Evolutionary conservation across 2,113 vertebrate species (phyloP).

Genomic region (Nannospalax galili): DNA sequence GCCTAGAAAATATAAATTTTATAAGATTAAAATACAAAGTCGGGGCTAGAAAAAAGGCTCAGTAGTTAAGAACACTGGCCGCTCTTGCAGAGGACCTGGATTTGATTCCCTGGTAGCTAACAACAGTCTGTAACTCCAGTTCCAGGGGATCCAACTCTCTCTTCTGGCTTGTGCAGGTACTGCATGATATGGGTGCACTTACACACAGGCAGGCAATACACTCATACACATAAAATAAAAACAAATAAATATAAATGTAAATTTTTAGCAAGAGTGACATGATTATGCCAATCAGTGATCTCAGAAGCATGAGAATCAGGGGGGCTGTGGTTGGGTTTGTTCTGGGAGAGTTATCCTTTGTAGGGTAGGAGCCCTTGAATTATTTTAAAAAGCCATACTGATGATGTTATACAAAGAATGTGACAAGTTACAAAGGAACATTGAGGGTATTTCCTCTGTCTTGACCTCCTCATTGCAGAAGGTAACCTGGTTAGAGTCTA

Average conservation of each 20-base stretch:
- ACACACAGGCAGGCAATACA: too few relatives aligned
- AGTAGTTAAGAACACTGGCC: too few relatives aligned
- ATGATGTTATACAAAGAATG: not conserved
- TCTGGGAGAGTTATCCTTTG: not conserved
- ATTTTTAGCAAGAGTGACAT: not conserved
- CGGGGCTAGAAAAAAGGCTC: too few relatives aligned
- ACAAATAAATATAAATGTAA: too few relatives aligned
- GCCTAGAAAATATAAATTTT: not conserved
- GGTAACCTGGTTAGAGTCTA: not conserved
- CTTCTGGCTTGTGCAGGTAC: too few relatives aligned
- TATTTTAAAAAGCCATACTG: not conserved
- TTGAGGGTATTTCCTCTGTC: not conserved
- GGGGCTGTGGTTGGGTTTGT: not conserved
- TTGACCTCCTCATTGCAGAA: not conserved
- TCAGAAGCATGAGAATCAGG: not conserved
- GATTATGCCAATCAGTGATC: not conserved
- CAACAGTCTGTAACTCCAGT: too few relatives aligned
- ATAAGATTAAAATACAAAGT: not conserved
- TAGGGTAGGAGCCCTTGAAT: not conserved
- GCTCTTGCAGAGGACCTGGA: too few relatives aligned
- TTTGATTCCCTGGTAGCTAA: too few relatives aligned
- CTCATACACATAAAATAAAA: too few relatives aligned
- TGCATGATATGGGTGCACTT: too few relatives aligned
- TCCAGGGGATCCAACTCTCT: too few relatives aligned
- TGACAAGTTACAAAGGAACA: not conserved